Percentiles rank a stretch among this genome's conserved stretches.
These are phyloP conservation scores for Cephus nigrinus DNA, from an alignment of 2,888 invertebrate species.

Conservation along the genomic window DNA sequence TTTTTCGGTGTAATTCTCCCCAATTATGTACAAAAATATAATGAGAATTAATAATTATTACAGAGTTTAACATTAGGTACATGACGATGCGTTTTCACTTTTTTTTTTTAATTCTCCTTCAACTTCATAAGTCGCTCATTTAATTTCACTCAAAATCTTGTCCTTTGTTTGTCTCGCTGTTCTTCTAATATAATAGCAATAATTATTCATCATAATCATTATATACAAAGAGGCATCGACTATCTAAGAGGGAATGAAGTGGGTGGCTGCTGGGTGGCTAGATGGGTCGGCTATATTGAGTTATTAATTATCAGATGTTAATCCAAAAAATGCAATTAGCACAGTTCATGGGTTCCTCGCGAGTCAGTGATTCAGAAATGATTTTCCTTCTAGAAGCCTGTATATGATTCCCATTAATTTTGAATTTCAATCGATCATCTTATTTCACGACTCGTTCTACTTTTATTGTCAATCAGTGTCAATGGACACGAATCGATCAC, in stretches of 20 bases:
- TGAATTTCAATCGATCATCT: background rate
- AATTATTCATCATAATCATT: constrained; percentile 17
- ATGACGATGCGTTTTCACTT: constrained; percentile 37
- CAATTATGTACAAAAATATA: constrained; percentile 63
- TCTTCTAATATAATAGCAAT: constrained; percentile 9
- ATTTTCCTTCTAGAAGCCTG: background rate
- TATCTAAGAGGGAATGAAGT: constrained; percentile 15
- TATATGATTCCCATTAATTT: background rate
- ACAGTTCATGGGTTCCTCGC: background rate
- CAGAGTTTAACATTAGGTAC: constrained; percentile 55
- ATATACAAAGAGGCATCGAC: constrained; percentile 22
- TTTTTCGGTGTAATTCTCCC: constrained; percentile 44
- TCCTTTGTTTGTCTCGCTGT: background rate
- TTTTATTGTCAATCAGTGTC: background rate
- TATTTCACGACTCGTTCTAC: background rate
- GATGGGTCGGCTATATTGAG: constrained; percentile 3
- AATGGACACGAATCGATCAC: background rate
- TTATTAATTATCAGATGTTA: constrained; percentile 3
- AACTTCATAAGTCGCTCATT: constrained; percentile 12
- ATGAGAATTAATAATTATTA: constrained; percentile 59
- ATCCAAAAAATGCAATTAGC: background rate
- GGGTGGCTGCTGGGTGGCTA: constrained; percentile 10
- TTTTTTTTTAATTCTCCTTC: constrained; percentile 5
- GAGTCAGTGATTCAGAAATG: background rate
- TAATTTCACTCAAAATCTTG: background rate